phyloP scores from a whole-genome alignment of 1,140 invertebrate genomes.

The Pseudachorutes palmiensis region DNA sequence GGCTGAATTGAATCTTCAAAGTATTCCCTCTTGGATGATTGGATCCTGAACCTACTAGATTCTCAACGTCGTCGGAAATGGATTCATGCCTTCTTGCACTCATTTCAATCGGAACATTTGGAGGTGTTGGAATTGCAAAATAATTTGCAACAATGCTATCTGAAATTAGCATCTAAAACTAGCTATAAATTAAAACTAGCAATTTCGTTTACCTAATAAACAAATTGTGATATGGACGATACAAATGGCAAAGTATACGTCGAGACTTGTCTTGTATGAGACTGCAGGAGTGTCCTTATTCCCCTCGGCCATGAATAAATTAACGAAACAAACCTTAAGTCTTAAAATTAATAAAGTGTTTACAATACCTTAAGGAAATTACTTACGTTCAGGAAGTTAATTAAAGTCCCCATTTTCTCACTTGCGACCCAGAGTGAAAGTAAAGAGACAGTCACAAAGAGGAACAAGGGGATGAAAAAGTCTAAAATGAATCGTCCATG shows the following conservation, averaged over 20 bases:
- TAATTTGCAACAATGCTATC: background rate
- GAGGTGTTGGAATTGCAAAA: background rate
- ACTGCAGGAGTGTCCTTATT: background rate
- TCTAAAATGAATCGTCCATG: background rate
- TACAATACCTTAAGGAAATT: too few species aligned
- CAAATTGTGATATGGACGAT: background rate
- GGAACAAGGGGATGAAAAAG: background rate
- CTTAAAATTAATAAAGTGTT: background rate
- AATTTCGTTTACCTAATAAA: background rate
- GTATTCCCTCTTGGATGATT: too few species aligned
- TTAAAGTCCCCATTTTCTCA: background rate
- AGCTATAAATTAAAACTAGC: background rate
- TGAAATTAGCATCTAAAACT: background rate
- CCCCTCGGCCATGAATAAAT: background rate
- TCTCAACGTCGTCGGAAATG: too few species aligned
- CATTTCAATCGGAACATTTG: too few species aligned
- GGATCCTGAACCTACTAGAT: too few species aligned
- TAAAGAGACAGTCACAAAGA: background rate
- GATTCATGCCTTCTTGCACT: too few species aligned
- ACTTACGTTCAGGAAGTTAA: slow-evolving; percentile 2
- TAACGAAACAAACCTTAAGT: background rate
- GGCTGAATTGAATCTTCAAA: too few species aligned
- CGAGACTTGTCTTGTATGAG: background rate
- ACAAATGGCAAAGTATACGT: background rate
- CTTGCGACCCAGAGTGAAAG: background rate